Conservation (phyloP, 2,888 invertebrate species). For the Steinernema hermaphroditum region DNA sequence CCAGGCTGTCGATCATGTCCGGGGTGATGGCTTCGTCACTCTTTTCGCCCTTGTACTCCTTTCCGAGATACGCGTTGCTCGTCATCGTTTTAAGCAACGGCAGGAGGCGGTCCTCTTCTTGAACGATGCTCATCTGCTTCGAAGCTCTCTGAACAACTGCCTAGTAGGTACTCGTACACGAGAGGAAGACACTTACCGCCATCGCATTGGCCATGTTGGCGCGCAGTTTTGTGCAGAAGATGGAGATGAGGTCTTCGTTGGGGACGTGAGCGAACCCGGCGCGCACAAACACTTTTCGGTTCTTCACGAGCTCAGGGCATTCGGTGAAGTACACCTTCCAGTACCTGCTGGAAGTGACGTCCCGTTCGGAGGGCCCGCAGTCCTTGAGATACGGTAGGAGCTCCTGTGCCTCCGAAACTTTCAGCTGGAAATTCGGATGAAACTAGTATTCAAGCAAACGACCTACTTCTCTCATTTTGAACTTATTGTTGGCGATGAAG, state of each 20-base stretch:
- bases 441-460: background rate
- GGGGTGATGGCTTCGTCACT: slow-evolving; percentile 73
- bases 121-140: slow-evolving; percentile 76
- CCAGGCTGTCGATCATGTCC: slow-evolving; percentile 76
- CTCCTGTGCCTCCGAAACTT: slow-evolving; percentile 23
- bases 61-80: slow-evolving; percentile 82
- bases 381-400: slow-evolving; percentile 33
- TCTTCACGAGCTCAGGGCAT: slow-evolving; percentile 81
- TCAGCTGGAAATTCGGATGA: slow-evolving; percentile 25
- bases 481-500: slow-evolving; percentile 50
- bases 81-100: slow-evolving; percentile 78
- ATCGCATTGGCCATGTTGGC: slow-evolving; percentile 76
- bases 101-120: slow-evolving; percentile 80
- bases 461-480: slow-evolving; percentile 52
- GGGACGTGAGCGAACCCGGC: slow-evolving; percentile 86
- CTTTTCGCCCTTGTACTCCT: slow-evolving; percentile 73
- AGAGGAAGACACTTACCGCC: slow-evolving; percentile 67
- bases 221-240: slow-evolving; percentile 79
- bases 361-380: slow-evolving; percentile 30
- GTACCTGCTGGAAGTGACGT: slow-evolving; percentile 34
- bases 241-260: slow-evolving; percentile 80
- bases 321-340: slow-evolving; percentile 74
- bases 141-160: slow-evolving; percentile 72
- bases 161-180: slow-evolving; percentile 22
- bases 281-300: slow-evolving; percentile 78